Conservation (phyloP, 2,888 invertebrate genomes). For the Seira sanloemensis region DNA sequence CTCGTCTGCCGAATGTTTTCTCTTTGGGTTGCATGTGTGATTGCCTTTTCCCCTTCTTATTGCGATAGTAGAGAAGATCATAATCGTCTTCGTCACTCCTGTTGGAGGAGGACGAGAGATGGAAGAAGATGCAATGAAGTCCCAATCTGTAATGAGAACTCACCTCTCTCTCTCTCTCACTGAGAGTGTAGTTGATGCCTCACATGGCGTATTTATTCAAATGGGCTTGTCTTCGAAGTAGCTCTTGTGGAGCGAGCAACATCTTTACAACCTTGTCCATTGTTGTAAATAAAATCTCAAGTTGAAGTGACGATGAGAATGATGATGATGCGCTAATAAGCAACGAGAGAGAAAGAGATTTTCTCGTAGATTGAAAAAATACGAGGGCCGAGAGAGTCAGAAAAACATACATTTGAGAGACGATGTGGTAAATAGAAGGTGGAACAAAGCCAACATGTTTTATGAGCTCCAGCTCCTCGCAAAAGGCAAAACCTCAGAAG, state of each 20-base stretch:
- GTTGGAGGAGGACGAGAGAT: not conserved
- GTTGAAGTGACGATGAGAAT: constrained; percentile 15
- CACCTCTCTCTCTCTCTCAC: constrained; percentile 26
- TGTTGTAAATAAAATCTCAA: constrained; percentile 45
- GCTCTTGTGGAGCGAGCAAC: constrained; percentile 24
- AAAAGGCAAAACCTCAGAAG: not conserved
- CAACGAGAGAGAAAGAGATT: too few relatives aligned
- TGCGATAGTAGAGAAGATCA: too few relatives aligned
- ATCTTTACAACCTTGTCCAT: constrained; percentile 50
- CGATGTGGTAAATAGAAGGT: too few relatives aligned
- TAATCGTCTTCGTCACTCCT: not conserved
- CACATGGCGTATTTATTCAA: constrained; percentile 47
- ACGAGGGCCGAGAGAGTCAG: too few relatives aligned
- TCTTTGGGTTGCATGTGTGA: constrained; percentile 18
- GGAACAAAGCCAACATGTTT: too few relatives aligned
- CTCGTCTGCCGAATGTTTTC: constrained; percentile 53
- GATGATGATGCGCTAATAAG: constrained; percentile 41
- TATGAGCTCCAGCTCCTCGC: too few relatives aligned
- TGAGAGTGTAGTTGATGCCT: too few relatives aligned
- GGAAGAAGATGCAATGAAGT: not conserved
- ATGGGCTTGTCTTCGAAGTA: not conserved
- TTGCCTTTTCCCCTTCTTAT: constrained; percentile 14
- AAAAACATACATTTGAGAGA: too few relatives aligned
- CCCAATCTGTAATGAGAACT: constrained; percentile 19
- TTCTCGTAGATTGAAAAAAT: constrained; percentile 11